phyloP scores from a whole-genome alignment of 2,113 vertebrate species.

The Hydropotes inermis region DNA sequence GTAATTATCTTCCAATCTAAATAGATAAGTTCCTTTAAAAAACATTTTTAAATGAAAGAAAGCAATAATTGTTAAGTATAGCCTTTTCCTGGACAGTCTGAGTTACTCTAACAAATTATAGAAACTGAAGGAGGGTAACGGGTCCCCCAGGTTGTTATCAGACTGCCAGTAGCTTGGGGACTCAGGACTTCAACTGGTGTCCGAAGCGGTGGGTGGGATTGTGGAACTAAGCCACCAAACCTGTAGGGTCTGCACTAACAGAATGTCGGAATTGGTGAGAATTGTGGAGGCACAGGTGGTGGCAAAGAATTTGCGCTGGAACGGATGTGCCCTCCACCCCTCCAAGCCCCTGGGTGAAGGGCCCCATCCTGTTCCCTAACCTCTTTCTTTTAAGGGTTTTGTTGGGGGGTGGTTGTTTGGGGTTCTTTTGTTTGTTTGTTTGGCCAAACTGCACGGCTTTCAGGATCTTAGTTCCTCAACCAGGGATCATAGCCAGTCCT shows the following conservation, averaged over 20 bases:
- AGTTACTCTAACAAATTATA: not conserved
- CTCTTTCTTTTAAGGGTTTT: not conserved
- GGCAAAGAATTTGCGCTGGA: not conserved
- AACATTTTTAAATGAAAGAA: not conserved
- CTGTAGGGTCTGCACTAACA: not conserved
- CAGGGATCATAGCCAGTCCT: not conserved
- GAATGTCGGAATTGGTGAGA: not conserved
- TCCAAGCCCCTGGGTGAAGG: not conserved
- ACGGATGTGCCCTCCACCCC: accelerated
- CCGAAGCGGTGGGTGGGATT: not conserved
- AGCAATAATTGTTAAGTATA: not conserved
- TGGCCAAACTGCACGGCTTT: accelerated
- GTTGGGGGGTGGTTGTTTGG: not conserved
- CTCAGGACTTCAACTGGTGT: not conserved
- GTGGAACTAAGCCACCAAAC: not conserved
- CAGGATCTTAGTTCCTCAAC: not conserved
- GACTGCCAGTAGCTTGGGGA: not conserved
- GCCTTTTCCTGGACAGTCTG: not conserved
- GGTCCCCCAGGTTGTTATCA: not conserved
- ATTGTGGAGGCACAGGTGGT: not conserved
- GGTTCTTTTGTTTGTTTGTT: not conserved
- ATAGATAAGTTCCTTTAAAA: not conserved
- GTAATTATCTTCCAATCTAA: not conserved
- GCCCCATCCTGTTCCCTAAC: not conserved
- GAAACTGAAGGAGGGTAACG: not conserved